Evolutionary conservation across 2,797 vertebrate genomes (phyloP).

Genomic region (Spinibarbus caldwelli): DNA sequence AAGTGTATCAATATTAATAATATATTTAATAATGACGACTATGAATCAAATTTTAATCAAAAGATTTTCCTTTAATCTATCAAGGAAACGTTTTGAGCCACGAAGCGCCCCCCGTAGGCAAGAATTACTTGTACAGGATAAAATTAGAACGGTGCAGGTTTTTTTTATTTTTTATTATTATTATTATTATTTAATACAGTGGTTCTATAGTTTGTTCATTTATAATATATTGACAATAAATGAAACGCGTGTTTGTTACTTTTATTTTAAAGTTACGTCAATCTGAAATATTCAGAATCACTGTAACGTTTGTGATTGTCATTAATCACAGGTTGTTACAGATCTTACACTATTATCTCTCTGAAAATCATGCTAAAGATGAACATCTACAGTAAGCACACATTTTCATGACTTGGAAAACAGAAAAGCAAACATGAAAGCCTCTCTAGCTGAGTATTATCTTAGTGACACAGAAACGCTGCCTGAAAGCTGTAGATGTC

Average conservation of each 20-base stretch:
- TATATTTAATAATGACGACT: neutral
- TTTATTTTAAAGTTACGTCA: neutral
- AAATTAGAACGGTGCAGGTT: neutral
- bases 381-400: constrained; percentile 5
- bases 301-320: neutral
- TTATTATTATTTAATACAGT: no score
- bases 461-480: constrained; percentile 28
- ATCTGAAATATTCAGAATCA: neutral
- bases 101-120: neutral
- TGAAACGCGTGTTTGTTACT: neutral
- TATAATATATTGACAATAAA: neutral
- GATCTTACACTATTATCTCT: neutral
- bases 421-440: constrained; percentile 28
- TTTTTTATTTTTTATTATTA: no score
- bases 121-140: no score
- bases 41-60: neutral
- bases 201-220: neutral
- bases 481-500: constrained; percentile 29
- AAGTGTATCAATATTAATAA: neutral
- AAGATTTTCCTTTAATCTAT: neutral
- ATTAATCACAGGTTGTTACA: neutral
- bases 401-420: constrained; percentile 9
- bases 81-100: neutral
- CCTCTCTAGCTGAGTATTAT: neutral
- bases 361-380: neutral